These are phyloP conservation scores for Pitangus sulphuratus DNA, from an alignment of 2,797 vertebrate genomes.

Conservation along the genomic window DNA sequence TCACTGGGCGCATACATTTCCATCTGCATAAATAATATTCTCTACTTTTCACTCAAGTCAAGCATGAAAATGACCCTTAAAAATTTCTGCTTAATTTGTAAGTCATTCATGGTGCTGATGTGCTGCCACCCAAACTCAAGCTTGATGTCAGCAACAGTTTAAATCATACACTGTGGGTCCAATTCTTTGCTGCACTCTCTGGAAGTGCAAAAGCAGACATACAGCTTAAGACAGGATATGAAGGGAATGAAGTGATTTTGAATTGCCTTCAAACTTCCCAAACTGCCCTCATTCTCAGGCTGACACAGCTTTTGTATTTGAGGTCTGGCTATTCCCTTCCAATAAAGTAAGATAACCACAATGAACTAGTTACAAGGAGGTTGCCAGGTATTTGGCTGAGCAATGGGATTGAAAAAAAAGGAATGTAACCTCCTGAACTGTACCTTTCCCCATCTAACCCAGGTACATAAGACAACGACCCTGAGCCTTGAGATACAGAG, in stretches of 20 bases:
- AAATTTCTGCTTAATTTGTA: background rate
- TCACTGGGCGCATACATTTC: background rate
- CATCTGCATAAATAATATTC: constrained; percentile 26
- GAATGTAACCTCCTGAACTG: background rate
- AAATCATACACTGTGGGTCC: background rate
- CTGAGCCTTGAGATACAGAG: background rate
- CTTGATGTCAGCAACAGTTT: constrained; percentile 1
- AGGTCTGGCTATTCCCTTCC: background rate
- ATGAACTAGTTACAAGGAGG: background rate
- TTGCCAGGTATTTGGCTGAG: background rate
- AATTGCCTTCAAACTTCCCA: background rate
- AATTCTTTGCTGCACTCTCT: background rate
- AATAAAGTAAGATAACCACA: background rate
- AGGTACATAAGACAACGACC: background rate
- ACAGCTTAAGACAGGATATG: constrained; percentile 14
- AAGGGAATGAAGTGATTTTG: constrained; percentile 22
- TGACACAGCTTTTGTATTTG: background rate
- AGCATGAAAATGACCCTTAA: constrained; percentile 14
- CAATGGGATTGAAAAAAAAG: background rate
- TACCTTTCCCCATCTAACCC: background rate
- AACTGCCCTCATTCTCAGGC: background rate
- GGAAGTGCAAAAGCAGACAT: background rate
- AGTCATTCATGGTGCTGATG: background rate
- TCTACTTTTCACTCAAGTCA: background rate
- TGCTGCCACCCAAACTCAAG: constrained; percentile 19